Evolutionary conservation across 2,888 invertebrate species (phyloP), one percentile per base, ranked within the genome.

Genomic region (Drosophila acutilabella): DNA sequence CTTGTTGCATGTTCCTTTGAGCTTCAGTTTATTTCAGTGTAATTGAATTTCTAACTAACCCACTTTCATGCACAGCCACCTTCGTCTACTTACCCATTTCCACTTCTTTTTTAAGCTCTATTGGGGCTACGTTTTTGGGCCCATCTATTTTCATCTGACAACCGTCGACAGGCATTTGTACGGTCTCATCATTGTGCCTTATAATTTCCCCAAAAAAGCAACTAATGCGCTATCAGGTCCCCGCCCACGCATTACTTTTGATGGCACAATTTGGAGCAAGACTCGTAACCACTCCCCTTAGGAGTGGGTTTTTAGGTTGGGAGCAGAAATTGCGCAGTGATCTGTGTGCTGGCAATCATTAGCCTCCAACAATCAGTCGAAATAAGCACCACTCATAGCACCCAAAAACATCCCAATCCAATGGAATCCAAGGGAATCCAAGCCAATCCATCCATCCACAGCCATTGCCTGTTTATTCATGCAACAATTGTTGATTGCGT

Each of bases 401-500:
- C 38, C 10, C 53, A 2, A 41, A 20, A 23, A 26, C 30, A 30
- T 7, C 30, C n/a, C 18, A 5, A 30, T 30, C 8, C 30, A n/a
- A n/a, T n/a, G n/a, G n/a, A n/a, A n/a, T n/a, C n/a, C n/a, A n/a
- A n/a, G n/a, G n/a, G n/a, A 4, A 23, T 23, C 8, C 8, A 30
- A 2, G 8, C 8, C 30, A 7, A 30, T 30, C 30, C 30, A 30
- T 8, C 16, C 18, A 5, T 8, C 18, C 48, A 41, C 14, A 8
- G 16, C 38, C 57, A 52, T 38, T 45, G 53, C 50, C 68, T 65
- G 78, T 66, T 81, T 77, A 83, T 73, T 83, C 83, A 83, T 88
- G 87, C 87, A 88, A 83, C 84, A 88, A 83, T 83, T 83, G 83
- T 84, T 86, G 88, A 86, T 86, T 86, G 80, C 80, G 67, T 61